These are phyloP conservation scores for Drosophila triauraria DNA, from an alignment of 1,140 invertebrate genomes.

Conservation along the genomic window DNA sequence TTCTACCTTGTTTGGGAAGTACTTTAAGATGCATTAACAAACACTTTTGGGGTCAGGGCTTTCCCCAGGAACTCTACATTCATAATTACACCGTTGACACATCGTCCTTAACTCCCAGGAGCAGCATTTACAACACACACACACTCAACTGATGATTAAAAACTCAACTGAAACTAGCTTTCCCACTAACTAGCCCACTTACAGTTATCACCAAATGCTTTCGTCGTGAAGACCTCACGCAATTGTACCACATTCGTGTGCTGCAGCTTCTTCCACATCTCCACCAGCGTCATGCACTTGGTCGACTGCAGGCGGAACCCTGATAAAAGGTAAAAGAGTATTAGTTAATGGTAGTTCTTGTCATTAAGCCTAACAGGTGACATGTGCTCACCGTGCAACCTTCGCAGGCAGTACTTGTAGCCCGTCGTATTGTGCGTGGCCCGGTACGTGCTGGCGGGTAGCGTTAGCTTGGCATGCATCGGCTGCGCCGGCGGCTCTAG, in stretches of 20 bases:
- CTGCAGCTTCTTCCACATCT: constrained; percentile 96
- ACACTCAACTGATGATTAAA: neutral
- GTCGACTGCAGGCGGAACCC: constrained; percentile 91
- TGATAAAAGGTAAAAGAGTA: neutral
- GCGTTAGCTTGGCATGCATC: constrained; percentile 88
- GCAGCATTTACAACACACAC: constrained; percentile 5
- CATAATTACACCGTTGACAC: neutral
- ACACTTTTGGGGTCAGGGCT: neutral
- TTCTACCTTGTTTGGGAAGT: neutral
- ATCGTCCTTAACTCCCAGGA: constrained; percentile 1
- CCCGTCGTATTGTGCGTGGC: constrained; percentile 95
- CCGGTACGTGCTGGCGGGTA: constrained; percentile 95
- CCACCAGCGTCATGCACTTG: constrained; percentile 94
- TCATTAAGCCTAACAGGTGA: neutral
- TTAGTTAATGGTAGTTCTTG: neutral
- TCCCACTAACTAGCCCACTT: constrained; percentile 86
- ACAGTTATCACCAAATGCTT: constrained; percentile 98
- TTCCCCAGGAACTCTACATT: neutral
- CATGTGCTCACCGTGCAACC: constrained; percentile 91
- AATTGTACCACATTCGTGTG: constrained; percentile 97
- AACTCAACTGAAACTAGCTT: neutral
- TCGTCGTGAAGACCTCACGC: constrained; percentile 97
- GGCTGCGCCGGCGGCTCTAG: constrained; percentile 91
- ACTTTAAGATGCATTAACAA: neutral
- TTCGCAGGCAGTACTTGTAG: constrained; percentile 93